Conservation (phyloP, 2,113 vertebrate species). For the Sylvicapra grimmia region DNA sequence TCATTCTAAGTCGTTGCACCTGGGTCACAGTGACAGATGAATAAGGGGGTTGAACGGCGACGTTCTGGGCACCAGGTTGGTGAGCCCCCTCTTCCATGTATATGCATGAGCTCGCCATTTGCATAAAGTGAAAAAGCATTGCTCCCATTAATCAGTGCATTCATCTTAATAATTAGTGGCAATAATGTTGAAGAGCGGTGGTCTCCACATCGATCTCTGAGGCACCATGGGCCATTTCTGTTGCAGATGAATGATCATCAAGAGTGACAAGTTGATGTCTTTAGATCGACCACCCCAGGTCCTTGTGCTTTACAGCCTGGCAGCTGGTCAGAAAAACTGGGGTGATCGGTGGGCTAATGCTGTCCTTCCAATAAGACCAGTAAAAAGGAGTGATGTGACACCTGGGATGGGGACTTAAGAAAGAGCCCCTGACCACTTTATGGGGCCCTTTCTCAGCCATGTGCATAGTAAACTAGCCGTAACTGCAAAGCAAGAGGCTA, state of each 20-base stretch:
- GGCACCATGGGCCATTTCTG: slow-evolving; percentile 59
- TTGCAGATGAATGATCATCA: slow-evolving; percentile 57
- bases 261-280: slow-evolving; percentile 70
- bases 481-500: slow-evolving; percentile 75
- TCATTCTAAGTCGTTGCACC: slow-evolving; percentile 62
- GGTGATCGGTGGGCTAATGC: slow-evolving; percentile 28
- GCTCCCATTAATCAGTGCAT: slow-evolving; percentile 70
- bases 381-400: slow-evolving; percentile 70
- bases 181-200: slow-evolving; percentile 68
- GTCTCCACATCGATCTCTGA: slow-evolving; percentile 65
- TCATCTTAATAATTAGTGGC: slow-evolving; percentile 72
- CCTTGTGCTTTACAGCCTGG: slow-evolving; percentile 62
- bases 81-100: slow-evolving; percentile 49
- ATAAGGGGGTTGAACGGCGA: slow-evolving; percentile 37
- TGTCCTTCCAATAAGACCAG: slow-evolving; percentile 58
- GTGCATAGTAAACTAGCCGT: slow-evolving; percentile 63
- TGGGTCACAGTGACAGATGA: slow-evolving; percentile 65
- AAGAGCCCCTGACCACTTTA: slow-evolving; percentile 71
- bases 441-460: slow-evolving; percentile 52
- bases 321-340: slow-evolving; percentile 50
- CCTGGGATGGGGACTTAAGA: slow-evolving; percentile 60
- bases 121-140: slow-evolving; percentile 63
- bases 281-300: slow-evolving; percentile 50
- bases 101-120: slow-evolving; percentile 69
- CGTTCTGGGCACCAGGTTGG: slow-evolving; percentile 63